Conservation (phyloP, 1,140 invertebrate genomes). For the Scaptodrosophila lebanonensis region DNA sequence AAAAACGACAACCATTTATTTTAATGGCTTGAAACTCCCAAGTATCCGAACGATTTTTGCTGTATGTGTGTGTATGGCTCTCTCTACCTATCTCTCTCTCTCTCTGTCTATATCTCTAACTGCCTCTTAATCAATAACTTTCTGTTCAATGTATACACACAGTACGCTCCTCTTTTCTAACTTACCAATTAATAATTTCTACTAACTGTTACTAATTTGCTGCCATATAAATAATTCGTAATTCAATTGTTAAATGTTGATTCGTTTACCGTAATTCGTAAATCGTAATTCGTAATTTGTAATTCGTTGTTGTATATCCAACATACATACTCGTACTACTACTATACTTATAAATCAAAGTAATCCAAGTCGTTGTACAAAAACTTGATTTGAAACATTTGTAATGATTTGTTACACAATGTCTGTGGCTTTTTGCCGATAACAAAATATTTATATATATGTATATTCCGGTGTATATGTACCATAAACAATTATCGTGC, state of each 20-base stretch:
- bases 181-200: constrained; percentile 37
- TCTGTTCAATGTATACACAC: constrained; percentile 29
- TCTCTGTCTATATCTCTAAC: constrained; percentile 28
- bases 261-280: no score
- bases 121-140: constrained; percentile 32
- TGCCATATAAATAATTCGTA: constrained; percentile 61
- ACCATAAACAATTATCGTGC: constrained; percentile 9
- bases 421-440: constrained; percentile 13
- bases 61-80: constrained; percentile 38
- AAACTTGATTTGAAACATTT: constrained; percentile 37
- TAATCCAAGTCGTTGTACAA: constrained; percentile 30
- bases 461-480: constrained; percentile 7
- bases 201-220: constrained; percentile 64
- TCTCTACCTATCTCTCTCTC: constrained; percentile 17
- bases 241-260: constrained; percentile 57
- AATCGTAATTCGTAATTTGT: constrained; percentile 25
- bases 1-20: constrained; percentile 15
- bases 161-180: constrained; percentile 47
- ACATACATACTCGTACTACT: constrained; percentile 4
- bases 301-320: constrained; percentile 29
- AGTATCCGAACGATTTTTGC: constrained; percentile 34
- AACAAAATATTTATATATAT: constrained; percentile 4
- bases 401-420: constrained; percentile 20
- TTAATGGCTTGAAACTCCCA: constrained; percentile 20
- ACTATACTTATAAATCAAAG: constrained; percentile 13